phyloP scores from a whole-genome alignment of 53 echinoderm and acorn worm genomes.

The Holothuria leucospilota region DNA sequence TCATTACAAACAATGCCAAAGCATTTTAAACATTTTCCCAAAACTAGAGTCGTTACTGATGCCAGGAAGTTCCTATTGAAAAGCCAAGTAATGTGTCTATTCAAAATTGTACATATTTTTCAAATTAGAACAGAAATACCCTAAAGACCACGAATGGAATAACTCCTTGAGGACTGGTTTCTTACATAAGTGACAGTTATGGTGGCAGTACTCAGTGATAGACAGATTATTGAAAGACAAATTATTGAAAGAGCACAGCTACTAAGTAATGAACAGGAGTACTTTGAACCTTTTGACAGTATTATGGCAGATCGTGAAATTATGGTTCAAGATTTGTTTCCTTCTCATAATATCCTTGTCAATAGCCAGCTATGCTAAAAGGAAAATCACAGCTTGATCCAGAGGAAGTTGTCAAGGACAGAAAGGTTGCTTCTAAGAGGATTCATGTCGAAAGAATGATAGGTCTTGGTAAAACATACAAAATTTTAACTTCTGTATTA shows the following conservation, averaged over 20 bases:
- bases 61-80: not conserved
- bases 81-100: not conserved
- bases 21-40: not conserved
- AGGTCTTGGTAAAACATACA: constrained; percentile 1
- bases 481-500: not conserved
- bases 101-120: not conserved
- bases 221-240: no score
- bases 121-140: not conserved
- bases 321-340: constrained; percentile 11
- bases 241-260: not conserved
- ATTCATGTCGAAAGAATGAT: not conserved
- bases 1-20: not conserved
- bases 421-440: not conserved
- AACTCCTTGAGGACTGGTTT: not conserved
- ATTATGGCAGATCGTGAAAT: constrained; percentile 10
- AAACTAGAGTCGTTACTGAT: not conserved
- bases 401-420: not conserved
- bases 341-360: not conserved
- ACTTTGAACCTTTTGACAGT: not conserved
- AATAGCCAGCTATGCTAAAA: not conserved
- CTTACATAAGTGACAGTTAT: constrained; percentile 12
- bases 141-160: not conserved
- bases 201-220: constrained; percentile 11
- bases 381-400: constrained; percentile 6
- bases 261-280: not conserved